Conservation (phyloP, 2,113 vertebrate species). For the Xenopus laevis region DNA sequence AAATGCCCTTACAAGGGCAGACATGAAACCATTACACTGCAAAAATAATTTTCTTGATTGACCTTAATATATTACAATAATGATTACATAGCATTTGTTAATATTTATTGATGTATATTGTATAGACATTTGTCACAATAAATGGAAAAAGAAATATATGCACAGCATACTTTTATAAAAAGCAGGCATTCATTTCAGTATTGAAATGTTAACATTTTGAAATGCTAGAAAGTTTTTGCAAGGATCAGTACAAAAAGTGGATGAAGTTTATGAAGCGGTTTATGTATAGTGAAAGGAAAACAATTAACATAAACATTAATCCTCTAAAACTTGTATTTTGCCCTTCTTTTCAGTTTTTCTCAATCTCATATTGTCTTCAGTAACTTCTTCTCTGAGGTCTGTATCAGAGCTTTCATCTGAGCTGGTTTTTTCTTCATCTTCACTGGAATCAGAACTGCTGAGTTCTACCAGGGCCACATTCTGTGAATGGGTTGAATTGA, state of each 20-base stretch:
- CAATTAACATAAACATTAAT: slow-evolving; percentile 32
- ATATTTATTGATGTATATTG: too few species aligned
- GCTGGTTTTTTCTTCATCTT: slow-evolving; percentile 55
- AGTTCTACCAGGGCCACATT: slow-evolving; percentile 85
- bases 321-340: slow-evolving; percentile 76
- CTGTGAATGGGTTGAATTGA: slow-evolving; percentile 51
- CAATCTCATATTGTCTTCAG: slow-evolving; percentile 74
- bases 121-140: too few species aligned
- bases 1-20: too few species aligned
- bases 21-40: too few species aligned
- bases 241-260: background rate
- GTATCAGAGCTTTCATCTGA: slow-evolving; percentile 61
- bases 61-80: too few species aligned
- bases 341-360: slow-evolving; percentile 62
- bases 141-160: background rate
- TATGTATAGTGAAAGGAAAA: background rate
- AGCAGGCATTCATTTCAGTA: slow-evolving; percentile 32
- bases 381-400: slow-evolving; percentile 62
- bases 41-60: too few species aligned
- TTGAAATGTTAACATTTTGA: slow-evolving; percentile 7
- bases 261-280: background rate
- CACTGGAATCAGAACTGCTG: slow-evolving; percentile 60
- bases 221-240: slow-evolving; percentile 14
- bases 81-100: too few species aligned
- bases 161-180: slow-evolving; percentile 33